Evolutionary conservation across 64 coral and sea anemone species (phyloP), one percentile per base, ranked within the genome.

Genomic region (Porites australiensis): DNA sequence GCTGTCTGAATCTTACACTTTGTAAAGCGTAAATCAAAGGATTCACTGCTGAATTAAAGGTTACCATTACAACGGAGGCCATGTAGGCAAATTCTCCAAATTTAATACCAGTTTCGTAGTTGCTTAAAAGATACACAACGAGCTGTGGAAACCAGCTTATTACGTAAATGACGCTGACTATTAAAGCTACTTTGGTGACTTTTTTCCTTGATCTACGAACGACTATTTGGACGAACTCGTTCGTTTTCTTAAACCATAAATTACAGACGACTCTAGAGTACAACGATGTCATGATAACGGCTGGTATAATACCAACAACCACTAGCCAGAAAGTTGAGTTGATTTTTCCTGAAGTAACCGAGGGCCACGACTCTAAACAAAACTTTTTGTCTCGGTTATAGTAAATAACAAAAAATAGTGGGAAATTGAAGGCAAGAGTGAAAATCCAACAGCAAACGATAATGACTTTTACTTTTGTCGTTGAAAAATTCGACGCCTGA

Each of bases 91-190:
- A 14, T 1, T 44, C 52, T 60, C 79, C 79, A 15, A 82, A 64
- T 63, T 82, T 13, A 23, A 63, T 16, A 13, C 15, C 13, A 6
- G 48, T 12, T 27, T 63, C 21, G 23, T 62, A 82, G 14, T 82
- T 37, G 57, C 79, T 82, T 22, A 82, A 58, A 16, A 44, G 13
- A 27, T 82, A 82, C 12, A 82, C 12, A 14, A 61, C 63, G 4
- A 82, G 22, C 23, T 82, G 78, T 3, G 78, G 78, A 61, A 82
- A 82, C 78, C 78, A 82, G 6, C 78, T 82, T 58, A 82, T 58
- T 37, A 58, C 78, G 57, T 82, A 82, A 45, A 82, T 60, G 5
- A 62, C 78, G 27, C 79, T 82, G 2, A 82, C 79, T 13, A 61
- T 82, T 43, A 82, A 82, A 3, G 57, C 79, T 13, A 82, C 12